phyloP scores from a whole-genome alignment of 2,797 vertebrate species.

The Manis javanica region DNA sequence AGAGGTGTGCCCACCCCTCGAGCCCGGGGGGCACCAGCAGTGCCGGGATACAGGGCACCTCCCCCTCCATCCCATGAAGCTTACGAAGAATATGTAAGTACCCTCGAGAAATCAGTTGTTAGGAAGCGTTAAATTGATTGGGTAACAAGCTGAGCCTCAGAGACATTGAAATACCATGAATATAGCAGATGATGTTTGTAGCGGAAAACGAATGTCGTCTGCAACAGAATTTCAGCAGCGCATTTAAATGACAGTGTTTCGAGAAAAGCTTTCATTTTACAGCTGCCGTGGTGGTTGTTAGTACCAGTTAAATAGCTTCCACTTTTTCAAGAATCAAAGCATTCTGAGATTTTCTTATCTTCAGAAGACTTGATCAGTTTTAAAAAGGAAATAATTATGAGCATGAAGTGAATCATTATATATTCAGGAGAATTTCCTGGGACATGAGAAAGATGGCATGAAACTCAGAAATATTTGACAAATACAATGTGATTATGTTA shows the following conservation, averaged over 20 bases:
- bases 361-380: background rate
- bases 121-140: background rate
- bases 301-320: background rate
- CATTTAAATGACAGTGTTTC: background rate
- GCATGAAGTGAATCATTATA: background rate
- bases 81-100: slow-evolving; percentile 98
- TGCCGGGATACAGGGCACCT: slow-evolving; percentile 92
- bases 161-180: background rate
- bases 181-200: background rate
- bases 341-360: background rate
- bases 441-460: background rate
- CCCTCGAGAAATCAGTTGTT: accelerated
- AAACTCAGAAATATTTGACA: slow-evolving; percentile 35
- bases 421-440: background rate
- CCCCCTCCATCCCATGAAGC: slow-evolving; percentile 92
- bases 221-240: background rate
- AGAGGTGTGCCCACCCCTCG: slow-evolving; percentile 91
- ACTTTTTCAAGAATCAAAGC: slow-evolving; percentile 30
- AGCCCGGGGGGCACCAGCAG: slow-evolving; percentile 88
- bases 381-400: slow-evolving; percentile 13
- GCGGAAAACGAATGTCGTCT: background rate
- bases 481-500: background rate
- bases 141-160: background rate
- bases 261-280: background rate
- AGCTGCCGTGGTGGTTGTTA: background rate